These are phyloP conservation scores for Xestobium rufovillosum DNA, from an alignment of 2,888 invertebrate species.

Conservation along the genomic window DNA sequence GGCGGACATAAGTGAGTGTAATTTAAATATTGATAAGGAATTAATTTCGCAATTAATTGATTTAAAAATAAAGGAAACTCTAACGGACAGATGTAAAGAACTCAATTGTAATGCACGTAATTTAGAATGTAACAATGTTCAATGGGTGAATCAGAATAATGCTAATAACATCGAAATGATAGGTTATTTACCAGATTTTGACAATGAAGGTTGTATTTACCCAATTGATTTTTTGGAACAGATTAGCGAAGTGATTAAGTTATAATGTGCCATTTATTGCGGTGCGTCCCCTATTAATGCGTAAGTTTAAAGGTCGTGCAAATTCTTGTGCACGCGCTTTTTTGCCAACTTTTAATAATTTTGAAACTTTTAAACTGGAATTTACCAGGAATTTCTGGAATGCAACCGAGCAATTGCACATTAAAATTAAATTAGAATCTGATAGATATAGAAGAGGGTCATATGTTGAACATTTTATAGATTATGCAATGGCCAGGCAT, in stretches of 20 bases:
- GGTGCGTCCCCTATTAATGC: not conserved
- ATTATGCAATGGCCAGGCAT: not conserved
- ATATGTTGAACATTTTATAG: too few relatives aligned
- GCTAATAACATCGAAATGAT: too few relatives aligned
- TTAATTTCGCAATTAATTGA: too few relatives aligned
- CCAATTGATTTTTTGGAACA: not conserved
- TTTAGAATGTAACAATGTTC: too few relatives aligned
- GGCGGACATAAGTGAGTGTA: too few relatives aligned
- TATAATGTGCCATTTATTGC: not conserved
- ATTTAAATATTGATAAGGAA: too few relatives aligned
- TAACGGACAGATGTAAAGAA: too few relatives aligned
- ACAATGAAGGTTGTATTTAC: not conserved
- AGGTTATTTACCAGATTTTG: slow-evolving; percentile 4
- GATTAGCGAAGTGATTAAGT: not conserved
- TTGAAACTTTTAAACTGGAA: not conserved
- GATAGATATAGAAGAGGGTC: not conserved
- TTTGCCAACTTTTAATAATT: slow-evolving; percentile 2
- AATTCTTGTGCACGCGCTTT: not conserved
- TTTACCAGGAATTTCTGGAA: not conserved
- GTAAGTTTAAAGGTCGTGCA: slow-evolving; percentile 1
- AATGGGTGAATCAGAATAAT: too few relatives aligned
- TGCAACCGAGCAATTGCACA: not conserved
- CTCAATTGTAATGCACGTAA: too few relatives aligned
- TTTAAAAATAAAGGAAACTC: too few relatives aligned
- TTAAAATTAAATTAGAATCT: not conserved